phyloP scores from a whole-genome alignment of 2,113 vertebrate genomes.

The Zosterops borbonicus region DNA sequence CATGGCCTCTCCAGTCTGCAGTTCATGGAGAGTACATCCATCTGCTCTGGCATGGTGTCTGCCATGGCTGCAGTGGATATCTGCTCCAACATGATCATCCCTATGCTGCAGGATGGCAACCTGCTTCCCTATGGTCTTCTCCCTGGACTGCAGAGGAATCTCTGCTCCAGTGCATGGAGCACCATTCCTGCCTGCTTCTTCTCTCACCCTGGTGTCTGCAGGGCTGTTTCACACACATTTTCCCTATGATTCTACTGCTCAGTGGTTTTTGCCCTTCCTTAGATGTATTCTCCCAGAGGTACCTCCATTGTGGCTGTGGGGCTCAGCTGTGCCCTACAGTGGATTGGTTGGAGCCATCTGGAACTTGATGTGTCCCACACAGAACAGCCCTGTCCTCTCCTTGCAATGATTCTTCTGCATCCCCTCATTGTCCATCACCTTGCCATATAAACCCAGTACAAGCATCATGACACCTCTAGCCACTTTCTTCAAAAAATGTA shows the following conservation, averaged over 20 bases:
- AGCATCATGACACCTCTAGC: not conserved
- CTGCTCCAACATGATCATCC: not conserved
- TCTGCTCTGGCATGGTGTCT: not conserved
- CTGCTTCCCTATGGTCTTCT: not conserved
- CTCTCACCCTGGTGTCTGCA: not conserved
- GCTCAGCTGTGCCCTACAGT: not conserved
- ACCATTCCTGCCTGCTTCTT: not conserved
- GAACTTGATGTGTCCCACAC: not conserved
- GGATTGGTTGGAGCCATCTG: not conserved
- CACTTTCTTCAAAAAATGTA: not conserved
- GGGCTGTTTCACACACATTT: not conserved
- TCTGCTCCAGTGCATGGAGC: not conserved
- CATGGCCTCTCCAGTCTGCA: not conserved
- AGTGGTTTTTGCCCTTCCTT: not conserved
- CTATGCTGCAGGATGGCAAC: not conserved
- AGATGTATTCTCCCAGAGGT: not conserved
- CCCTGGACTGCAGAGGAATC: not conserved
- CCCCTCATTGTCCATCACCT: not conserved
- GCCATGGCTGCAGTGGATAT: not conserved
- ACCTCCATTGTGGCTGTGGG: fast-evolving
- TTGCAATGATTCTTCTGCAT: not conserved
- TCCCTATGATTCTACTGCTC: not conserved
- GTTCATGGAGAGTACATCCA: not conserved
- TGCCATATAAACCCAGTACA: not conserved
- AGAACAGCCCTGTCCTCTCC: not conserved